Evolutionary conservation across 2,888 invertebrate species (phyloP).

Genomic region (Trichopoda pennipes): DNA sequence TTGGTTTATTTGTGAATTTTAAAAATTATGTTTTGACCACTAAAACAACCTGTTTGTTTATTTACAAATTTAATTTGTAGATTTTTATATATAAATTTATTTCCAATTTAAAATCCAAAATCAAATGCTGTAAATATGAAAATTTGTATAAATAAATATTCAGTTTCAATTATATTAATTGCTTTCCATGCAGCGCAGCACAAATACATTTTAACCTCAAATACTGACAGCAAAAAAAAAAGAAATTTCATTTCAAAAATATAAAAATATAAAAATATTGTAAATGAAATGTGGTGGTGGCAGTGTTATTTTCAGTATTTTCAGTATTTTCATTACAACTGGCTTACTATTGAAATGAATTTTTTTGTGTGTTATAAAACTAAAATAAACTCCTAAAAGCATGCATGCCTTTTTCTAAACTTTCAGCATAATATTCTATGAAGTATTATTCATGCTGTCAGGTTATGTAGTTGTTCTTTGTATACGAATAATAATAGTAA

Average conservation of each 20-base stretch:
- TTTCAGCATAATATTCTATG: neutral
- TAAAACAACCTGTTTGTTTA: slow-evolving; percentile 21
- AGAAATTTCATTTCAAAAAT: slow-evolving; percentile 35
- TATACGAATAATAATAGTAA: too few relatives aligned
- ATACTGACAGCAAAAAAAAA: slow-evolving; percentile 43
- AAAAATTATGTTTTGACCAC: neutral
- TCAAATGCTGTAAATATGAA: neutral
- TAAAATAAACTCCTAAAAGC: slow-evolving; percentile 16
- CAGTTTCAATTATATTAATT: slow-evolving; percentile 66
- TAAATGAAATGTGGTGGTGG: slow-evolving; percentile 4
- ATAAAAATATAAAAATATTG: slow-evolving; percentile 36
- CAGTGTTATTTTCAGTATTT: neutral
- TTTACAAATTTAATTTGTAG: slow-evolving; percentile 58
- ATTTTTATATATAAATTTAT: slow-evolving; percentile 15
- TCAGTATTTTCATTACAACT: slow-evolving; percentile 16
- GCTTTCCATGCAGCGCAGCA: slow-evolving; percentile 23
- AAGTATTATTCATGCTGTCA: neutral
- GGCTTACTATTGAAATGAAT: neutral
- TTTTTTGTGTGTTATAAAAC: neutral
- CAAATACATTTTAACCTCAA: slow-evolving; percentile 32
- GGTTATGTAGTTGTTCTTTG: neutral
- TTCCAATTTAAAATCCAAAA: slow-evolving; percentile 33
- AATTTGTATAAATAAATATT: slow-evolving; percentile 14
- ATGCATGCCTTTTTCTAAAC: slow-evolving; percentile 13
- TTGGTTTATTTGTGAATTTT: slow-evolving; percentile 20